A percentile compares a stretch with the other conserved stretches of the same genome.
Conservation (phyloP, 2,888 invertebrate genomes). For the Erannis defoliaria region DNA sequence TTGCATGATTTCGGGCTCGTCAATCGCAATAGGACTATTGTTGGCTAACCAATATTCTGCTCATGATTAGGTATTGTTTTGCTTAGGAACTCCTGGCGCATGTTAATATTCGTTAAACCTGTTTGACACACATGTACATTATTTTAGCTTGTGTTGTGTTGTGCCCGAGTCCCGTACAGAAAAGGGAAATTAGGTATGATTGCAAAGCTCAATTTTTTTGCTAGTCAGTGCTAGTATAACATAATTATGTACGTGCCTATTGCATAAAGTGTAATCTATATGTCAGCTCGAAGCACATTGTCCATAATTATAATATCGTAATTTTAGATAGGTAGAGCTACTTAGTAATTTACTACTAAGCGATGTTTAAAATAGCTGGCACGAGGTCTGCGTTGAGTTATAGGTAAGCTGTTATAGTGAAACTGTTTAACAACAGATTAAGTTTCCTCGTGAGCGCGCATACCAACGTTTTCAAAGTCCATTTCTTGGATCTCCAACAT, state of each 20-base stretch:
- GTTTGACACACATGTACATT: constrained; percentile 8
- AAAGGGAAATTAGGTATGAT: not conserved
- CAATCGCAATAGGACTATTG: constrained; percentile 52
- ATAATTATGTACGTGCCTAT: too few species aligned
- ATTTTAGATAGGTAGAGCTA: constrained; percentile 41
- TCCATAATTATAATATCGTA: constrained; percentile 50
- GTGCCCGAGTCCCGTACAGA: not conserved
- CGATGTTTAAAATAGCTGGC: constrained; percentile 46
- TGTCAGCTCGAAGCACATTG: constrained; percentile 38
- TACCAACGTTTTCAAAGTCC: constrained; percentile 27
- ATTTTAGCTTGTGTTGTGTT: not conserved
- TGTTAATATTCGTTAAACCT: constrained; percentile 22
- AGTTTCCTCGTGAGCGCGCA: constrained; percentile 43
- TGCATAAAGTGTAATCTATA: constrained; percentile 33
- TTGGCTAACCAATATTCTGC: constrained; percentile 50
- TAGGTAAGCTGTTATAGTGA: constrained; percentile 29
- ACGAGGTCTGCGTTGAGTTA: constrained; percentile 35
- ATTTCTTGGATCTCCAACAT: constrained; percentile 22
- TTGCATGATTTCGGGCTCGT: constrained; percentile 51
- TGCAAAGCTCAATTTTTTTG: constrained; percentile 11
- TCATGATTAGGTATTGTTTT: constrained; percentile 53
- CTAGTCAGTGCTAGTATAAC: too few species aligned
- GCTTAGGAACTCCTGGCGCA: constrained; percentile 24
- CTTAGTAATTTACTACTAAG: constrained; percentile 42
- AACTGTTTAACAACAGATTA: constrained; percentile 51